Evolutionary conservation across 2,888 invertebrate species (phyloP).

Genomic region (Drosophila setosimentum): DNA sequence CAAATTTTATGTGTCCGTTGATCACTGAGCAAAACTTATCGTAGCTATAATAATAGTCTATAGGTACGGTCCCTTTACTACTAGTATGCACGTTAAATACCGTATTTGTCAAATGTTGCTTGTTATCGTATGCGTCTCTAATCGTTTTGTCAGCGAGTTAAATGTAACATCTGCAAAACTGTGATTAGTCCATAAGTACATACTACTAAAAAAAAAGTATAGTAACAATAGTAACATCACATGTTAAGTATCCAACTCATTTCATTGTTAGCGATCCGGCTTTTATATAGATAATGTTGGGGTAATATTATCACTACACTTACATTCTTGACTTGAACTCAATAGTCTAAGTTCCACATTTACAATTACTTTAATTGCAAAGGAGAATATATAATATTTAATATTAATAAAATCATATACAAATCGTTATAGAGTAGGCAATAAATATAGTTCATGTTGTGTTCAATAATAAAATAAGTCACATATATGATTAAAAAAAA

Average conservation of each 20-base stretch:
- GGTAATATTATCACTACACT: neutral
- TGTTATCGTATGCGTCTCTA: constrained; percentile 23
- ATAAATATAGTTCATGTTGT: neutral
- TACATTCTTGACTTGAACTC: neutral
- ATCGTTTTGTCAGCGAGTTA: constrained; percentile 9
- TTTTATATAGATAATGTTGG: neutral
- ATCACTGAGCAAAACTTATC: constrained; percentile 66
- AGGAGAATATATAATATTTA: neutral
- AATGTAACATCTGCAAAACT: constrained; percentile 7
- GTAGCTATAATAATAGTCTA: constrained; percentile 14
- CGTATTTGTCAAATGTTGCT: constrained; percentile 23
- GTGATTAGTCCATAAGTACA: constrained; percentile 20
- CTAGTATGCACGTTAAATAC: constrained; percentile 28
- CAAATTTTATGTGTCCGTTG: constrained; percentile 85
- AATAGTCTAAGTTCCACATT: neutral
- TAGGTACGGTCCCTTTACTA: constrained; percentile 38
- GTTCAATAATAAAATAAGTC: neutral
- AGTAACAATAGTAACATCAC: neutral
- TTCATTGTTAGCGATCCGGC: neutral
- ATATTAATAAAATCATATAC: neutral
- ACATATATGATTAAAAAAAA: neutral
- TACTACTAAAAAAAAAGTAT: constrained; percentile 1
- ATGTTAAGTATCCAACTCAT: neutral
- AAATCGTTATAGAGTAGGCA: neutral
- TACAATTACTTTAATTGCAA: neutral